Conservation (phyloP, 2,888 invertebrate species). For the Lasiommata megera region DNA sequence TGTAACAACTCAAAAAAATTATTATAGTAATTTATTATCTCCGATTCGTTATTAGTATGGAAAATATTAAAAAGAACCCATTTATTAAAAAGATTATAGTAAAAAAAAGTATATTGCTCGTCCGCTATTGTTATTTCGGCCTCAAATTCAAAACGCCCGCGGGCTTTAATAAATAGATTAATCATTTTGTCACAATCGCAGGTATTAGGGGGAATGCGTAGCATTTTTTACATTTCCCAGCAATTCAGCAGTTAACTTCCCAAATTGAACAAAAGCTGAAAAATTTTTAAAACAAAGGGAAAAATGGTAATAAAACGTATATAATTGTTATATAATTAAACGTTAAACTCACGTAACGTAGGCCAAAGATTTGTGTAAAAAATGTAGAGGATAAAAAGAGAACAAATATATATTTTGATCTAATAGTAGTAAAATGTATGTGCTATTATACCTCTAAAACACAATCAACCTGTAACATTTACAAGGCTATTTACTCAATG, state of each 20-base stretch:
- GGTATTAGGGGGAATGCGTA: conserved; percentile 11
- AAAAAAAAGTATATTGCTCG: neutral
- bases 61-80: too few species aligned
- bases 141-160: conserved; percentile 16
- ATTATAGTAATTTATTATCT: too few species aligned
- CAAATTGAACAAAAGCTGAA: conserved; percentile 5
- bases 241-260: conserved; percentile 11
- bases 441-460: too few species aligned
- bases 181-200: conserved; percentile 24
- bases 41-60: too few species aligned
- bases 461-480: too few species aligned
- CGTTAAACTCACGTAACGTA: neutral
- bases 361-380: neutral
- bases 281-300: conserved; percentile 13
- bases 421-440: too few species aligned
- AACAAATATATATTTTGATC: too few species aligned
- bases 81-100: too few species aligned
- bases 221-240: conserved; percentile 10
- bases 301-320: neutral
- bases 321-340: conserved; percentile 13
- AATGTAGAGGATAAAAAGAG: neutral
- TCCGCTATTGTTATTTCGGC: conserved; percentile 9
- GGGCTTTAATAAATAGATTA: conserved; percentile 21
- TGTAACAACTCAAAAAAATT: too few species aligned
- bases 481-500: too few species aligned